Base-by-base conservation (phyloP, 2,888 invertebrate species). In the Melanargia galathea region DNA sequence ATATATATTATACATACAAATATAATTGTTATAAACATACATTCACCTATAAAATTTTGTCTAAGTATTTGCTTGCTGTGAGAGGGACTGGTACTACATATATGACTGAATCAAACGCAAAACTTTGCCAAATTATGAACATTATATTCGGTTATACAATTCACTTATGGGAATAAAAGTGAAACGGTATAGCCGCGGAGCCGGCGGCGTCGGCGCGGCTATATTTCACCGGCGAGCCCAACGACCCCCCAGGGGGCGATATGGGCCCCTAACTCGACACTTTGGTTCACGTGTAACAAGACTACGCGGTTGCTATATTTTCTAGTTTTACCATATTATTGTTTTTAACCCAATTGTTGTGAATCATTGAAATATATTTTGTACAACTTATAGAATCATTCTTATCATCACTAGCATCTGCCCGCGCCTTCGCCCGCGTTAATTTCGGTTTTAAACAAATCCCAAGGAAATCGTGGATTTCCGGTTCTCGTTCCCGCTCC, bases 171-270 rank as follows among this genome's bases (percentile, higher is more conserved):
- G 43, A 58, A 64, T 64, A 59, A 64, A 66, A 66, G 51, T 60
- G 63, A 63, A 66, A 65, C 52, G 54, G 40, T 54, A 60, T 49
- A 60, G 26, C 49, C 49, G 30, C 51, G 33, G 18, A 33, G 33
- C 40, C 13, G 20, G 52, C 52, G 46, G 48, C 6, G n/a, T n/a
- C n/a, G n/a, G n/a, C n/a, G n/a, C n/a, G 1, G 30, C 43, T 13
- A 66, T 66, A 64, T 60, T 62, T 66, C 66, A 66, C 64, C 20
- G 62, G 55, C 13, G 61, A 16, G 46, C 51, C 43, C 48, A 64
- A 66, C 64, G 59, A 64, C 38, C 18, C 66, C 66, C 66, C 33
- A 18, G 66, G 66, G 66, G 55, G 46, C 64, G 46, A 52, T 66
- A 60, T 33, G n/a, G 49, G 49, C 49, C 56, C 60, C 59, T 62